Conservation (phyloP, 2,797 vertebrate species). For the Lindbergichthys nudifrons region DNA sequence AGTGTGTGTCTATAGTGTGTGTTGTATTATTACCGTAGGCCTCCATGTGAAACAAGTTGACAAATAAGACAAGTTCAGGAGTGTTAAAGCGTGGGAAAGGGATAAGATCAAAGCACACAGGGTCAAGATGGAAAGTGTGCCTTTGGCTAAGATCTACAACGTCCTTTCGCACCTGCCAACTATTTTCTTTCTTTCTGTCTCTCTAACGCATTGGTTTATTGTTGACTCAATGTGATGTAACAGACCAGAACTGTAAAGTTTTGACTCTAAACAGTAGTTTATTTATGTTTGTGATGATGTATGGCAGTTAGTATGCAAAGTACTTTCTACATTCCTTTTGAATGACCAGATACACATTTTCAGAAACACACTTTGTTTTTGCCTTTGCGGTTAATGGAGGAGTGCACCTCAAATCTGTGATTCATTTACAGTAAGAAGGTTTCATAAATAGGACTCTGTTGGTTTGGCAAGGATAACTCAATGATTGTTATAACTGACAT, state of each 20-base stretch:
- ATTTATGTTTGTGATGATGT: constrained; percentile 21
- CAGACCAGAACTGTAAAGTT: constrained; percentile 49
- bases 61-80: constrained; percentile 8
- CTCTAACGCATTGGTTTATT: constrained; percentile 8
- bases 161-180: constrained; percentile 34
- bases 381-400: background rate
- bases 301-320: background rate
- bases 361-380: background rate
- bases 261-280: constrained; percentile 48
- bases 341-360: background rate
- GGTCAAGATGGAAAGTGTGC: constrained; percentile 64
- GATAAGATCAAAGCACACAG: constrained; percentile 56
- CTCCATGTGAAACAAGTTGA: constrained; percentile 14
- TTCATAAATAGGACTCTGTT: background rate
- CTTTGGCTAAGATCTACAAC: constrained; percentile 34
- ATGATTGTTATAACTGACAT: background rate
- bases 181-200: background rate
- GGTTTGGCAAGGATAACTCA: background rate
- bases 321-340: background rate
- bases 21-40: background rate
- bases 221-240: constrained; percentile 56
- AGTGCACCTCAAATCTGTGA: background rate
- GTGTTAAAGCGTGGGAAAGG: constrained; percentile 61
- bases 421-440: background rate
- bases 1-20: background rate